Base-by-base conservation (phyloP, 2,113 vertebrate species). In the Apistogramma diplotaenia region DNA sequence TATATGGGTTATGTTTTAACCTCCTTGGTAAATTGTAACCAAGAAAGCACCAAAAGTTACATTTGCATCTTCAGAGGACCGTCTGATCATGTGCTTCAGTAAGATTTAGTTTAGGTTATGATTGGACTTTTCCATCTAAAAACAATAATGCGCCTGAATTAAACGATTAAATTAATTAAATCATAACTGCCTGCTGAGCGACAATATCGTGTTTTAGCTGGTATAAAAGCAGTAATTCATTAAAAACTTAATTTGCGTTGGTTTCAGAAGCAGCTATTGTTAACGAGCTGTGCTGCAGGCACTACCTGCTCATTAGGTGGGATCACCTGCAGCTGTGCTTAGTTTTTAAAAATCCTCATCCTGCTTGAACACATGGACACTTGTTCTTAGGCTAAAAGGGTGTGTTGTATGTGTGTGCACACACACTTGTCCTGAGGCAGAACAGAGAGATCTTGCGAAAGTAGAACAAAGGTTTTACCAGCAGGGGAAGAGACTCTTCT, bases 271-370 rank as follows among this genome's bases (percentile, higher is more conserved):
- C 3, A 6, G 18, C 16, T 4, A 5, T 23, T 46, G 73, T 77
- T 83, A 71, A 70, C 3, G 8, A 76, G 85, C 54, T 76, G 23
- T 59, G 71, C 72, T 67, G 75, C 18, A 25, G 74, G 35, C 37
- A 6, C 2, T 70, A 37, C 18, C 40, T 71, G 25, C 72, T 82
- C 27, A 5, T 81, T 72, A 83, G 83, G 25, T 46, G 60, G 8
- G 18, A 56, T 56, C n/a, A 43, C 74, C 74, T 76, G 29, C 71
- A 87, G 83, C 5, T 76, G 65, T 60, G 83, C 11, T 60, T 19
- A 78, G 77, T n/a, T 61, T 84, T 76, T 57, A 65, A 78, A 87
- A 54, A 31, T 33, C 53, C 76, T 73, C 59, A 55, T 58, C 40
- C 59, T 76, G 35, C 53, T 23, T 2, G 1, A 76, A 62, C 51